phyloP scores from a whole-genome alignment of 2,797 vertebrate genomes.

The Sciurus carolinensis region DNA sequence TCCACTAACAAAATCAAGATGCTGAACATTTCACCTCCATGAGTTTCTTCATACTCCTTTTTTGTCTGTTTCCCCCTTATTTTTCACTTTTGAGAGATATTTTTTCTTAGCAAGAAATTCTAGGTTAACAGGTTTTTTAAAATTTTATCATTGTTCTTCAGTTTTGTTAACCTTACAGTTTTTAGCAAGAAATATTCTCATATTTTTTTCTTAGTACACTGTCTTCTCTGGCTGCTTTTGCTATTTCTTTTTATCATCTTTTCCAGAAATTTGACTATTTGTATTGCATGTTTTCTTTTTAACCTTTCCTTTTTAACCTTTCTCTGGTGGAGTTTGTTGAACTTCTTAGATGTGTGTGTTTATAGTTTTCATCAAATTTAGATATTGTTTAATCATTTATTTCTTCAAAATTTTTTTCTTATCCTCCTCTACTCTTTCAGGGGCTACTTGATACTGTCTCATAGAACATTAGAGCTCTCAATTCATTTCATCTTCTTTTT shows the following conservation, averaged over 20 bases:
- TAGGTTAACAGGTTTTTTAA: neutral
- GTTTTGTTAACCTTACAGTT: neutral
- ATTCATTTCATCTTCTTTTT: neutral
- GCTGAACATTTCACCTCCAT: neutral
- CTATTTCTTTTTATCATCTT: neutral
- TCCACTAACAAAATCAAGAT: neutral
- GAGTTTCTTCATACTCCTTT: neutral
- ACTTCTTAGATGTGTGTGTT: neutral
- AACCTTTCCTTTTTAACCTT: neutral
- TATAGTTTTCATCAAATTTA: neutral
- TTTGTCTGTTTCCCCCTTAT: neutral
- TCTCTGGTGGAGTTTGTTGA: constrained; percentile 1
- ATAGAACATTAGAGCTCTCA: neutral
- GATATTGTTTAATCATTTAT: neutral
- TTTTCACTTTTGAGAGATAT: neutral
- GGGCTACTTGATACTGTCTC: neutral
- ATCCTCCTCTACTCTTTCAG: neutral
- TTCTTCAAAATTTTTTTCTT: neutral
- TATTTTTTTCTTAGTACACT: neutral
- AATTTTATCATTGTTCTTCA: neutral
- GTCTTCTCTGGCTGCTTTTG: neutral
- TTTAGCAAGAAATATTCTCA: neutral
- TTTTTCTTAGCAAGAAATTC: neutral
- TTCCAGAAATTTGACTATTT: neutral
- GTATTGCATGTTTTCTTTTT: neutral